Evolutionary conservation across 2,113 vertebrate genomes (phyloP).

Genomic region (Deroptyus accipitrinus): DNA sequence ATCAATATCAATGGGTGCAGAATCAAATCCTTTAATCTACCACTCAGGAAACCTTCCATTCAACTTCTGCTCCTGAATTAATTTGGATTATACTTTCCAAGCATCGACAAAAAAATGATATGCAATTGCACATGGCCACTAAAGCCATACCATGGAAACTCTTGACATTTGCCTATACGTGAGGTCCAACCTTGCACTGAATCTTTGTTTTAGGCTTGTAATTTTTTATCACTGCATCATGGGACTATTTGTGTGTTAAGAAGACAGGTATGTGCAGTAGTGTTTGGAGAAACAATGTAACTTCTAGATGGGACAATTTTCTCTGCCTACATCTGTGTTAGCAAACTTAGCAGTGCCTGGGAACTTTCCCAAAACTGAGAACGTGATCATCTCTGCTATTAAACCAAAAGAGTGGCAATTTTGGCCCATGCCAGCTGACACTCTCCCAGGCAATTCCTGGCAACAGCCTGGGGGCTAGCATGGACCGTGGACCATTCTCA

Average conservation of each 20-base stretch:
- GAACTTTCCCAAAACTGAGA: neutral
- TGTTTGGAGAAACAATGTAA: neutral
- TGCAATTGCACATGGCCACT: neutral
- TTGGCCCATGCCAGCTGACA: constrained; percentile 18
- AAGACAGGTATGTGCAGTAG: neutral
- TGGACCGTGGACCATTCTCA: neutral
- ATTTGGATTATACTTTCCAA: neutral
- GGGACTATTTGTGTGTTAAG: neutral
- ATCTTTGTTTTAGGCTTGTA: neutral
- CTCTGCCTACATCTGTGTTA: neutral
- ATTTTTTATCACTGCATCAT: neutral
- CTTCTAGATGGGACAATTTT: neutral
- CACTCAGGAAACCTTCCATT: neutral
- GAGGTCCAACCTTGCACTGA: neutral
- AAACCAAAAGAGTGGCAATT: neutral
- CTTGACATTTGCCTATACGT: neutral
- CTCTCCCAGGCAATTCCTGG: neutral
- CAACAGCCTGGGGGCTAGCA: neutral
- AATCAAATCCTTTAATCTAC: neutral
- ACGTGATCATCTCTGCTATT: neutral
- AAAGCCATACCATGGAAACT: neutral
- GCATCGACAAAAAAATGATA: neutral
- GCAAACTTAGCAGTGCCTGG: neutral
- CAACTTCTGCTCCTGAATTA: neutral
- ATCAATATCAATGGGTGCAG: neutral